These are phyloP conservation scores for Mechanitis messenoides DNA, from an alignment of 2,888 invertebrate genomes.

Conservation along the genomic window DNA sequence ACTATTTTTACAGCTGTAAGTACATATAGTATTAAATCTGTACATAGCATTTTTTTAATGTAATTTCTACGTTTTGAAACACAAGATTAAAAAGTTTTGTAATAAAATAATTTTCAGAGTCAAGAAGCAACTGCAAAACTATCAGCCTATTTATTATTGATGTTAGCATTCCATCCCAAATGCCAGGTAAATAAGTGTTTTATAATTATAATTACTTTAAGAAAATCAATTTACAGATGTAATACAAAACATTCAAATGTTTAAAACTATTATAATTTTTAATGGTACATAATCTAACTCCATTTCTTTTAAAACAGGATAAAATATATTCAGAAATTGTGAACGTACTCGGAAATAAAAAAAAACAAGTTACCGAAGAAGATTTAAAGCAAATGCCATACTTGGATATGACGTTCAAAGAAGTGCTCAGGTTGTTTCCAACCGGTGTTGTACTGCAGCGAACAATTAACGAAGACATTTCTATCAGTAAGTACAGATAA, in stretches of 20 bases:
- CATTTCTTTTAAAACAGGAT: conserved; percentile 39
- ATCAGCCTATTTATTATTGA: conserved; percentile 49
- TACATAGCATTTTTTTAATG: not conserved
- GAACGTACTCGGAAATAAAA: conserved; percentile 43
- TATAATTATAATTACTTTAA: not conserved
- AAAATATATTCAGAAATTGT: conserved; percentile 54
- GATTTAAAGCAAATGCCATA: conserved; percentile 60
- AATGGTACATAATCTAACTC: not conserved
- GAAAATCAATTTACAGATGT: too few species aligned
- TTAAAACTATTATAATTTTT: not conserved
- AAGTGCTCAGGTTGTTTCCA: conserved; percentile 56
- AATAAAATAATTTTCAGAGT: conserved; percentile 46
- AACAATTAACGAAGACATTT: conserved; percentile 51
- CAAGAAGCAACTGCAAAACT: conserved; percentile 66
- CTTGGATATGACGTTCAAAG: conserved; percentile 61
- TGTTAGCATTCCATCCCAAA: conserved; percentile 63
- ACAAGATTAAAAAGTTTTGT: too few species aligned
- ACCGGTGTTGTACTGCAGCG: conserved; percentile 60
- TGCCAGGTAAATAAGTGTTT: conserved; percentile 45
- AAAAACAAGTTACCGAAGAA: conserved; percentile 45
- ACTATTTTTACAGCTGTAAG: conserved; percentile 64
- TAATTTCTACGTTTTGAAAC: too few species aligned
- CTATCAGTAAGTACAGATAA: conserved; percentile 42
- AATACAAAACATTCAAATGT: too few species aligned
- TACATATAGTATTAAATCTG: conserved; percentile 7